These are phyloP conservation scores for Harpalus rufipes DNA, from an alignment of 2,888 invertebrate genomes.

Conservation along the genomic window DNA sequence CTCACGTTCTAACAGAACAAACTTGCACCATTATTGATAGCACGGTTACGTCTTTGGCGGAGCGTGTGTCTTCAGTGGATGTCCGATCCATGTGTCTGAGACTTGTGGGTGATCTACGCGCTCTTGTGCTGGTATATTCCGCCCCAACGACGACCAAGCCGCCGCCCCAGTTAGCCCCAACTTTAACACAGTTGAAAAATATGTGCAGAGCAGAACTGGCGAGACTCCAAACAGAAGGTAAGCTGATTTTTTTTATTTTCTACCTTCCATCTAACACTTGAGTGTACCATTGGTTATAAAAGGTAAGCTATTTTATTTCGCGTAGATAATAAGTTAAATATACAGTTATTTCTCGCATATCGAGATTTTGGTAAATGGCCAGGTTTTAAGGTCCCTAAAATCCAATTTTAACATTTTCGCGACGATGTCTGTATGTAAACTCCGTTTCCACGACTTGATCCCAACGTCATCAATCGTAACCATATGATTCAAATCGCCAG, in stretches of 20 bases:
- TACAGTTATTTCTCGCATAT: too few relatives aligned
- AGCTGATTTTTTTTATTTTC: slow-evolving; percentile 32
- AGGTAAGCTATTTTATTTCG: too few relatives aligned
- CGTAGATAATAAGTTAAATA: too few relatives aligned
- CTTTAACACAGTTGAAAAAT: slow-evolving; percentile 73
- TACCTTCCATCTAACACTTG: too few relatives aligned
- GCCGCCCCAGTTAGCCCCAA: slow-evolving; percentile 71
- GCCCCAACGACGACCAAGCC: slow-evolving; percentile 67
- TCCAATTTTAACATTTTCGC: too few relatives aligned
- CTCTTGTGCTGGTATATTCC: slow-evolving; percentile 80
- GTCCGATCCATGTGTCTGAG: slow-evolving; percentile 78
- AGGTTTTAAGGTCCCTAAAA: too few relatives aligned
- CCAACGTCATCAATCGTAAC: too few relatives aligned
- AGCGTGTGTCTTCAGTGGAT: slow-evolving; percentile 79
- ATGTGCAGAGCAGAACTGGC: slow-evolving; percentile 73
- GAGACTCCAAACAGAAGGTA: slow-evolving; percentile 73
- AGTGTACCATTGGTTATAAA: too few relatives aligned
- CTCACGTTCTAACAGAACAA: slow-evolving; percentile 81
- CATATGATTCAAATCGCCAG: too few relatives aligned
- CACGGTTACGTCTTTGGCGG: slow-evolving; percentile 81
- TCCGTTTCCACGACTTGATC: too few relatives aligned
- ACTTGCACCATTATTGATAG: slow-evolving; percentile 82
- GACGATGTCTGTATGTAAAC: too few relatives aligned
- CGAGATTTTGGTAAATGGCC: too few relatives aligned
- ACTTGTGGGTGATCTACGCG: slow-evolving; percentile 80